Conservation (phyloP, 2,888 invertebrate genomes). For the Acrocyrtus sp. region DNA sequence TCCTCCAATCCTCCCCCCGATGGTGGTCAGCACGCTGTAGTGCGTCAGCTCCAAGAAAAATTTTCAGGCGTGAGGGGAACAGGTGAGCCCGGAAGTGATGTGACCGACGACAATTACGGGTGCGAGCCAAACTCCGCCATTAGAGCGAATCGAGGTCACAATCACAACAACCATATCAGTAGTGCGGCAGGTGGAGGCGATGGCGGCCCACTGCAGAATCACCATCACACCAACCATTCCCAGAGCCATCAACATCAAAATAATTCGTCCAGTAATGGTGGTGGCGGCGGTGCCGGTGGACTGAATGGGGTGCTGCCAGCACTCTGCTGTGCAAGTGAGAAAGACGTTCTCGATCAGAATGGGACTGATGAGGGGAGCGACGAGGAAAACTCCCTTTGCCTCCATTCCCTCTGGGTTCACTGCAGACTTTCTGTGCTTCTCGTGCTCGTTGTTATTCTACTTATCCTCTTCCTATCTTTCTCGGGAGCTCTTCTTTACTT, state of each 20-base stretch:
- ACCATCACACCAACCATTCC: conserved; percentile 34
- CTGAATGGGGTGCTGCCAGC: conserved; percentile 35
- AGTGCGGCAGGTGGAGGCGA: conserved; percentile 19
- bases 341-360: conserved; percentile 47
- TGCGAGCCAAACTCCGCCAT: conserved; percentile 32
- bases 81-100: conserved; percentile 26
- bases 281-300: conserved; percentile 9
- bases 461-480: conserved; percentile 59
- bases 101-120: conserved; percentile 32
- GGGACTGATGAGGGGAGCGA: conserved; percentile 52
- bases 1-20: neutral
- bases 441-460: conserved; percentile 54
- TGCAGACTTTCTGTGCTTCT: conserved; percentile 59
- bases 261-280: conserved; percentile 40
- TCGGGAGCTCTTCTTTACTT: conserved; percentile 61
- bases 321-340: conserved; percentile 45
- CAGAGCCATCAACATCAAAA: conserved; percentile 21
- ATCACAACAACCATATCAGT: conserved; percentile 23
- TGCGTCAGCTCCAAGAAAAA: conserved; percentile 58
- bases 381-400: conserved; percentile 38
- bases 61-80: conserved; percentile 37
- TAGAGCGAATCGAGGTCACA: conserved; percentile 14
- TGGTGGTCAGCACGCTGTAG: conserved; percentile 50
- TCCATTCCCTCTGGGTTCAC: conserved; percentile 54
- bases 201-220: conserved; percentile 28